Percentiles rank a stretch among this genome's conserved stretches.
Evolutionary conservation across 2,797 vertebrate genomes (phyloP).

Genomic region (Hippocampus kuda): DNA sequence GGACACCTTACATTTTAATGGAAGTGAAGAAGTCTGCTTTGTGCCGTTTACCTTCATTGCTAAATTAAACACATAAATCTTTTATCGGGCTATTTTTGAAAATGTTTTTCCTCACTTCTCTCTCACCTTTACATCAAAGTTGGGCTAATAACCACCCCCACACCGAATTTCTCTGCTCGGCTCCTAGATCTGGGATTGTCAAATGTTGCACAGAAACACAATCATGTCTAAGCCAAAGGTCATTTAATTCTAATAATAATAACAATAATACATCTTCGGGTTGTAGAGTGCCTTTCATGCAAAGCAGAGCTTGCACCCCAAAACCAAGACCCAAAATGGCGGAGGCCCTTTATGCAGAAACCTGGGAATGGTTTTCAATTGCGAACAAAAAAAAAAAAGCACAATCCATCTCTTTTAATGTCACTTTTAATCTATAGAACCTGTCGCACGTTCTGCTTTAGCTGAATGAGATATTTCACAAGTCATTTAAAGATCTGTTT

Average conservation of each 20-base stretch:
- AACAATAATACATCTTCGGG: too few species aligned
- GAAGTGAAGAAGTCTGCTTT: slow-evolving; percentile 19
- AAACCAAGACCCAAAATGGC: too few species aligned
- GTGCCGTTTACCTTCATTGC: background rate
- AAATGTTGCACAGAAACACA: too few species aligned
- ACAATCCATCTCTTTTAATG: background rate
- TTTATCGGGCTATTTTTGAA: background rate
- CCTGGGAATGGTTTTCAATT: too few species aligned
- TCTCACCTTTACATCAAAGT: background rate
- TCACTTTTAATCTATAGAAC: slow-evolving; percentile 39
- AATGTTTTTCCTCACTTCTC: background rate
- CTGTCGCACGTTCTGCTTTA: slow-evolving; percentile 40
- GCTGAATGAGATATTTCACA: slow-evolving; percentile 36
- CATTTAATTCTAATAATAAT: too few species aligned
- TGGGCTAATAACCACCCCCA: too few species aligned
- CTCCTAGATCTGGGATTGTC: too few species aligned
- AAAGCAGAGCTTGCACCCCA: too few species aligned
- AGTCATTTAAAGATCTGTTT: slow-evolving; percentile 38
- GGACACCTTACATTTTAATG: slow-evolving; percentile 41
- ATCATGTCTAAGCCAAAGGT: too few species aligned
- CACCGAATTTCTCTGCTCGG: too few species aligned
- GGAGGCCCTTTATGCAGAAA: background rate
- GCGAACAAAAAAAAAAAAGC: background rate
- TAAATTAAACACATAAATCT: background rate
- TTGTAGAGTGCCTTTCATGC: too few species aligned